These are phyloP conservation scores for Trachelus iudaicus DNA, from an alignment of 2,888 invertebrate genomes.

Conservation along the genomic window DNA sequence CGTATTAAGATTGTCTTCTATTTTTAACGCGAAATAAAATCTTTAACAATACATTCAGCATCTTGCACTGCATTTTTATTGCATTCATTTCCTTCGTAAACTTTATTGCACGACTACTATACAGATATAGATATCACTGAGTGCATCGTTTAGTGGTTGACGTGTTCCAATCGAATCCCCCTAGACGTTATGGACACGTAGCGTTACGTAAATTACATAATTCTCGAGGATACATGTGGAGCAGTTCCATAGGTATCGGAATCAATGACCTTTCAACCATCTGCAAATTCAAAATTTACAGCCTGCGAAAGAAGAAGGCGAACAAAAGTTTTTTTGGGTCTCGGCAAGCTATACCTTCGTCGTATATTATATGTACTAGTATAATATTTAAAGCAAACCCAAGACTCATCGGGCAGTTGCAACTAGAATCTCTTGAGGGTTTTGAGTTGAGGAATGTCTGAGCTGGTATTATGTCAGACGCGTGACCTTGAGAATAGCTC, in stretches of 20 bases:
- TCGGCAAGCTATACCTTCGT: neutral
- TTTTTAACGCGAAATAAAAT: neutral
- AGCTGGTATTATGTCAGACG: neutral
- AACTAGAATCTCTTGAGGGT: neutral
- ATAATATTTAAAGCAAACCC: neutral
- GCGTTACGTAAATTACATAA: neutral
- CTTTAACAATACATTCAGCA: neutral
- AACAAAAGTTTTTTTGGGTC: neutral
- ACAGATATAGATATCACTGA: neutral
- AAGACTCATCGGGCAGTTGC: neutral
- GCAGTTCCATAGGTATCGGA: neutral
- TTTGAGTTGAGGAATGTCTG: neutral
- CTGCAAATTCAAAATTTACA: neutral
- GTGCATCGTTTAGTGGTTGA: neutral
- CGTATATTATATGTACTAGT: no score
- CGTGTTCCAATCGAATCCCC: neutral
- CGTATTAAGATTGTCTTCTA: neutral
- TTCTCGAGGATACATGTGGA: neutral
- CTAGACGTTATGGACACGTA: neutral
- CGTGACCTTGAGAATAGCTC: neutral
- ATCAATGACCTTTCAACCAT: neutral
- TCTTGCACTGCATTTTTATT: neutral
- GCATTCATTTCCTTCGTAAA: neutral
- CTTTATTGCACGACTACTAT: neutral
- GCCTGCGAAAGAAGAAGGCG: neutral